phyloP scores from a whole-genome alignment of 2,113 vertebrate species.

The Anhinga rufa region DNA sequence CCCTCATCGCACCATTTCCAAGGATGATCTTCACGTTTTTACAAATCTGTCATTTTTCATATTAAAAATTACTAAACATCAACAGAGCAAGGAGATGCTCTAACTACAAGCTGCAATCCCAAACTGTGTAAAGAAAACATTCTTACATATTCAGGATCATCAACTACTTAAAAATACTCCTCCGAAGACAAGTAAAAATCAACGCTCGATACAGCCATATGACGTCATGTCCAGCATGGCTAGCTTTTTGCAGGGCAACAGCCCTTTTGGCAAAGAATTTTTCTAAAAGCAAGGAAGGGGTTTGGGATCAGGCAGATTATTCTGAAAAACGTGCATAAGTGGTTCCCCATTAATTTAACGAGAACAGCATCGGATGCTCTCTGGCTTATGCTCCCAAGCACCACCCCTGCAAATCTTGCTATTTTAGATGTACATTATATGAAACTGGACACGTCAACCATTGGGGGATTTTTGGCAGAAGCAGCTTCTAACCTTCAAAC shows the following conservation, averaged over 20 bases:
- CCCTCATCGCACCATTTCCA: neutral
- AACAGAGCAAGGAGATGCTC: neutral
- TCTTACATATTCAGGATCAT: neutral
- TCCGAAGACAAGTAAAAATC: neutral
- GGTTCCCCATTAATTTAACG: neutral
- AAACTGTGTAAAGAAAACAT: neutral
- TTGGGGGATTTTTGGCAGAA: neutral
- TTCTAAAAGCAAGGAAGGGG: neutral
- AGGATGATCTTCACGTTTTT: neutral
- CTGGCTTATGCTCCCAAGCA: neutral
- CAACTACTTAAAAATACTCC: neutral
- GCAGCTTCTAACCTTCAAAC: neutral
- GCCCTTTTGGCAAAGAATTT: neutral
- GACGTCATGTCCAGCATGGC: rapidly evolving
- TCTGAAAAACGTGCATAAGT: neutral
- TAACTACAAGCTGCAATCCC: neutral
- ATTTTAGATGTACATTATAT: neutral
- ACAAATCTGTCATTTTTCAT: neutral
- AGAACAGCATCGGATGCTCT: neutral
- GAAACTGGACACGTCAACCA: neutral
- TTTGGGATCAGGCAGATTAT: neutral
- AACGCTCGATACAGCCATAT: too few species aligned
- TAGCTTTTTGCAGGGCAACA: neutral
- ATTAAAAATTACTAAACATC: neutral
- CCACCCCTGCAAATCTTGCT: neutral